These are phyloP conservation scores for Huso huso DNA, from an alignment of 2,797 vertebrate genomes.

Conservation along the genomic window DNA sequence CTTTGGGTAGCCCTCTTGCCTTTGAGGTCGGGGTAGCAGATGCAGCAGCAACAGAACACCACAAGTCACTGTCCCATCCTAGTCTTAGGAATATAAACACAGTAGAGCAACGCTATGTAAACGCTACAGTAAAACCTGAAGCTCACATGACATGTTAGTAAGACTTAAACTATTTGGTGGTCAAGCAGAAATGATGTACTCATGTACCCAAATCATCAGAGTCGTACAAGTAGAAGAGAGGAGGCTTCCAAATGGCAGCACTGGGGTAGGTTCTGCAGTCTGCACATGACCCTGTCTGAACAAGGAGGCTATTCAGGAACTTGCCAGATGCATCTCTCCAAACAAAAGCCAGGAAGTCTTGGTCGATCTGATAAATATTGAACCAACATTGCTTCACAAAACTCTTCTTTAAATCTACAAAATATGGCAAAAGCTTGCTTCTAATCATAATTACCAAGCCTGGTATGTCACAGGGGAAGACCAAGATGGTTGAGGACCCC, in stretches of 20 bases:
- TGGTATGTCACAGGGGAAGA: constrained; percentile 19
- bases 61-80: constrained; percentile 20
- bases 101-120: neutral
- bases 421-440: neutral
- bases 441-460: constrained; percentile 23
- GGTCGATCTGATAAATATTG: constrained; percentile 20
- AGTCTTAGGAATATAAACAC: constrained; percentile 8
- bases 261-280: constrained; percentile 19
- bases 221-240: constrained; percentile 6
- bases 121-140: neutral
- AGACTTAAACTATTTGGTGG: neutral
- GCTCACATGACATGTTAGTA: neutral
- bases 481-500: constrained; percentile 18
- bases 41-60: constrained; percentile 15
- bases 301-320: constrained; percentile 18
- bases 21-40: constrained; percentile 19
- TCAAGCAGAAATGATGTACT: neutral
- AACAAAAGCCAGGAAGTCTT: constrained; percentile 27
- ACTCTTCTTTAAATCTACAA: neutral
- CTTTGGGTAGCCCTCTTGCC: constrained; percentile 18
- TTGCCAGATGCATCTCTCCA: constrained; percentile 18
- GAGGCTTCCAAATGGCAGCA: constrained; percentile 13
- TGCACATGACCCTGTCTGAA: constrained; percentile 22
- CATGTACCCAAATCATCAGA: constrained; percentile 7
- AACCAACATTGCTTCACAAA: neutral